Evolutionary conservation across 64 coral and sea anemone genomes (phyloP), one percentile per base, ranked within the genome.

Genomic region (Orbicella faveolata): DNA sequence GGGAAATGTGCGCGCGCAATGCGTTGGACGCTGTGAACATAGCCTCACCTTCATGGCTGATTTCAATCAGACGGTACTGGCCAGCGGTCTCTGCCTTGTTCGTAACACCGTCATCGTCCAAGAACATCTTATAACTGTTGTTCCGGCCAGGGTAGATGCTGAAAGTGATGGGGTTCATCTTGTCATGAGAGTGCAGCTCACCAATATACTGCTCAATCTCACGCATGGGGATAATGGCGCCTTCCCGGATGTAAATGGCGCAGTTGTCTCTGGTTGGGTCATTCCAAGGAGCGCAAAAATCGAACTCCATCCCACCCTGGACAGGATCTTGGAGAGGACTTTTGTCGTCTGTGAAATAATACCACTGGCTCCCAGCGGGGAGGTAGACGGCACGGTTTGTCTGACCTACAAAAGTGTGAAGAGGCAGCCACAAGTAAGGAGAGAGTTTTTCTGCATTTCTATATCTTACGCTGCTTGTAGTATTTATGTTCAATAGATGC

Each of bases 181-280:
- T 90, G 23, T 75, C 93, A 62, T 94, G 88, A 37, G 82, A 75
- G 57, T 94, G 62, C 3, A 94, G 75, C 74, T 94, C 93, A 16
- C 93, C 93, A 59, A 94, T 94, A 67, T 94, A 94, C 61, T 94
- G 93, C 75, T 94, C 93, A 34, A 94, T 52, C 72, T 94, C 93
- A 34, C 93, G 75, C 37, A 68, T 94, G 34, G 93, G 93, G 14
- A 94, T 94, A 36, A 94, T 94, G 17, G 93, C 93, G 23, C 93
- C 93, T 59, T 90, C 93, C 19, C 93, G 83, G 20, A 94, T 61
- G 75, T 90, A 94, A 33, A 90, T 84, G 18, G 93, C 93, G 65
- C 93, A 94, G 93, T 94, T 94, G 54, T 94, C 93, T 12, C 20
- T 66, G 23, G 52, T 61, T 3, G 76, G 23, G 17, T 94, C 85